Conservation (phyloP, 2,888 invertebrate species). For the Drosophila vallismaia region DNA sequence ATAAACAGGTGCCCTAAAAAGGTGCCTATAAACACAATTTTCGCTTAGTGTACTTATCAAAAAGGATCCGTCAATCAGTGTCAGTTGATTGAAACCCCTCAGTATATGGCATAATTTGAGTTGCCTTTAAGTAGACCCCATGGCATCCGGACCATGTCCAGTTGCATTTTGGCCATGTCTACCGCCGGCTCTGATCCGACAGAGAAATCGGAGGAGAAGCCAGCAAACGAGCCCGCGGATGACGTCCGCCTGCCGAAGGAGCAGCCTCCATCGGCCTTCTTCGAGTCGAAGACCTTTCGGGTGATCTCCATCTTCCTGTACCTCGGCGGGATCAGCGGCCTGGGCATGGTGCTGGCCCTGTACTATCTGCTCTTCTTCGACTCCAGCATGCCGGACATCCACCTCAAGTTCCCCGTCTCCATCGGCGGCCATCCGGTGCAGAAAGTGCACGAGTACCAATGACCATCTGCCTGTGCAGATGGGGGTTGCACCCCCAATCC, state of each 20-base stretch:
- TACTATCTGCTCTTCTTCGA: constrained; percentile 82
- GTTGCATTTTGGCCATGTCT: constrained; percentile 21
- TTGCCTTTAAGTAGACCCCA: background rate
- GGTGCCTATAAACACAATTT: too few relatives aligned
- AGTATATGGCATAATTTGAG: constrained; percentile 12
- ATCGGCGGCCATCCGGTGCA: constrained; percentile 78
- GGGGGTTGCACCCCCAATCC: background rate
- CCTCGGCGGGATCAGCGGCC: constrained; percentile 80
- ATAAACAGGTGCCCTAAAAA: too few relatives aligned
- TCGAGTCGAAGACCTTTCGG: constrained; percentile 79
- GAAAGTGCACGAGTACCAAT: constrained; percentile 71
- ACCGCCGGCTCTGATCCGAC: background rate
- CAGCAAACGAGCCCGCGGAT: constrained; percentile 8
- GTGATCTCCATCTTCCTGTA: constrained; percentile 79
- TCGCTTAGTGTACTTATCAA: constrained; percentile 10
- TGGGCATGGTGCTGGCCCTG: constrained; percentile 79
- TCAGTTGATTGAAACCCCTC: constrained; percentile 32
- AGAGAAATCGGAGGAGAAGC: constrained; percentile 1
- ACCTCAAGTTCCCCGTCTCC: constrained; percentile 80
- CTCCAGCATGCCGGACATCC: constrained; percentile 82
- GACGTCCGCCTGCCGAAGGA: constrained; percentile 66
- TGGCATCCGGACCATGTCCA: background rate
- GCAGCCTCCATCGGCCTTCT: constrained; percentile 58
- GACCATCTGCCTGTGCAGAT: background rate
- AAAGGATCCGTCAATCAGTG: constrained; percentile 17